phyloP scores from a whole-genome alignment of 2,113 vertebrate species.

The Solenodon paradoxus region DNA sequence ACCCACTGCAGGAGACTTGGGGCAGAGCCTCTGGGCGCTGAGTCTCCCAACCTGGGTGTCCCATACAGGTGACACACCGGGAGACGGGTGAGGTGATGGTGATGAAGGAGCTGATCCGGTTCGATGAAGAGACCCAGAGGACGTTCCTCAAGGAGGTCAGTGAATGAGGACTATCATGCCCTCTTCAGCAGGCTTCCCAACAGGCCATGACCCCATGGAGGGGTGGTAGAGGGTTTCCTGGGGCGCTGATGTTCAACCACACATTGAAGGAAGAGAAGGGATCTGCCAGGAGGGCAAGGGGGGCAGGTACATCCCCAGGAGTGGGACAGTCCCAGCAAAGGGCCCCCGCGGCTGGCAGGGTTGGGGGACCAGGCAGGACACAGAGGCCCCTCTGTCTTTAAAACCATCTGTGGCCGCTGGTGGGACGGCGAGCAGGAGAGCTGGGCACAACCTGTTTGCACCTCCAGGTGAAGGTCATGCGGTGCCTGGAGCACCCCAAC shows the following conservation, averaged over 20 bases:
- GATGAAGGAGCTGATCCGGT: conserved; percentile 98
- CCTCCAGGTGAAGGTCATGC: conserved; percentile 96
- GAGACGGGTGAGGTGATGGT: conserved; percentile 99
- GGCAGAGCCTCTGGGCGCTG: not conserved
- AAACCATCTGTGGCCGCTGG: no score
- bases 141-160: conserved; percentile 96
- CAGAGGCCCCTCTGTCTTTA: not conserved
- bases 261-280: not conserved
- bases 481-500: conserved; percentile 96
- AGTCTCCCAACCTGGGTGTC: not conserved
- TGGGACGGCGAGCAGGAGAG: not conserved
- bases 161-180: not conserved
- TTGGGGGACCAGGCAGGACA: accelerated
- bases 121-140: conserved; percentile 96
- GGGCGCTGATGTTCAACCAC: not conserved
- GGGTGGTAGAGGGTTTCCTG: not conserved
- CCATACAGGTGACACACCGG: conserved; percentile 91
- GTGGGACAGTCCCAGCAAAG: not conserved
- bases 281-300: not conserved
- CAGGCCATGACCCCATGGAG: not conserved
- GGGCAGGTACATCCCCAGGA: not conserved
- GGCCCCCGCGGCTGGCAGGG: accelerated
- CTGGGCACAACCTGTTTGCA: not conserved
- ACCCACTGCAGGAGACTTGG: accelerated
- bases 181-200: not conserved